Base-by-base conservation (phyloP, 2,888 invertebrate genomes). In the Drosophila birchii region DNA sequence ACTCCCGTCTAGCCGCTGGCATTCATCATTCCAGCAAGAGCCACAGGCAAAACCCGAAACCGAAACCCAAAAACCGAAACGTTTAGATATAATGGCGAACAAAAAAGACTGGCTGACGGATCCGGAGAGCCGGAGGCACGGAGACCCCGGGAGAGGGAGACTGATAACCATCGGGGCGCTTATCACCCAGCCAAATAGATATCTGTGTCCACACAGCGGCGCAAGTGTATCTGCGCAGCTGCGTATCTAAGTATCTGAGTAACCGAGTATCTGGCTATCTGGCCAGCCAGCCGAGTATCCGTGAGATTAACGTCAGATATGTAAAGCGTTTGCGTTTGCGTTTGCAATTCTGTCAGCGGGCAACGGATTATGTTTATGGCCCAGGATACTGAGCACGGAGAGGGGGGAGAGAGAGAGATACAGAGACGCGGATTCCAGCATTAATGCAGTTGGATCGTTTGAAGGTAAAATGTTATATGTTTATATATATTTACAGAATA, bases 11-110 rank as follows among this genome's bases (percentile, higher is more conserved):
- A 77, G 71, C 68, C 73, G 82, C 76, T 80, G 67, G 82, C 76
- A 80, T 78, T 69, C 89, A 86, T 89, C 89, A 89, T 89, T 78
- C 70, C 16, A 36, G 51, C 20, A 16, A 79, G n/a, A 66, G 45
- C 45, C 51, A 38, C 76, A 84, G 20, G 14, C 20, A 34, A 77
- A 16, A 47, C 36, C 36, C 57, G 43, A 74, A 73, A 23, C 73
- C 44, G 18, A 43, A 86, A 73, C 77, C 44, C 16, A 44, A 44
- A 68, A 75, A 11, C 72, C 32, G 29, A 41, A 44, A 72, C 77
- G 86, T 86, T 83, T 78, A 80, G 83, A 88, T 88, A 86, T 88
- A 86, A 84, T 88, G 78, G 76, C 80, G 60, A 77, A 84, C 76
- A 70, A 72, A 67, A 55, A 58, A 34, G 62, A 38, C 44, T 20